Evolutionary conservation across 2,113 vertebrate genomes (phyloP), one percentile per base, ranked within the genome.

Genomic region (Nothoprocta pentlandii): DNA sequence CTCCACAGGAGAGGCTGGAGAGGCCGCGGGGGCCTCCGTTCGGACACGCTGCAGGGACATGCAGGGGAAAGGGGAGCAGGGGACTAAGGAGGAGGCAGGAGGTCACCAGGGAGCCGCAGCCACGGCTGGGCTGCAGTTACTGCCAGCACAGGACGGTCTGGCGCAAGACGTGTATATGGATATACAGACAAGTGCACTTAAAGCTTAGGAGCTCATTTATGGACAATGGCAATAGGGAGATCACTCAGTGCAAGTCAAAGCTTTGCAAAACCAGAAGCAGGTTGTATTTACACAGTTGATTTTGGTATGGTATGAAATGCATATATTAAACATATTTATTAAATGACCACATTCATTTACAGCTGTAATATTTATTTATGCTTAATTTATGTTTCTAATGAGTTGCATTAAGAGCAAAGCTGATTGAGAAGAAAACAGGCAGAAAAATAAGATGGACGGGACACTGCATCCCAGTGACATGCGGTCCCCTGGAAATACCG

Each of bases 51-150:
- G 44, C 46, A 20, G 46, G 19, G 19, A 47, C 46, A 21, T 20
- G 17, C 16, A 39, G 16, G 46, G 46, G 46, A 46, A 16, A 44
- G 70, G 32, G 21, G 69, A 49, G 5, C 5, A 0, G 61, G 36
- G 54, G 66, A 12, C 23, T 22, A 2, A 1, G 2, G 0, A 5
- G 59, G 74, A 6, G 6, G 75, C 3, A 12, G 0, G 4, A 1
- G 36, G 59, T 69, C 61, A 67, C 81, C 59, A 6, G 21, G 34
- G 74, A 14, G 3, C 58, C 5, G 20, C 53, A 12, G 28, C 15
- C 36, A 7, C 22, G 17, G 5, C 47, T 54, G 4, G 3, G 10
- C 2, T 2, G 51, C 11, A 2, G 7, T 21, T 2, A 4, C 8
- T 3, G 0, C 1, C 15, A 47, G 56, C 64, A 59, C 36, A 19